phyloP scores from a whole-genome alignment of 2,113 vertebrate genomes.

The Microcebus ravelobensis region DNA sequence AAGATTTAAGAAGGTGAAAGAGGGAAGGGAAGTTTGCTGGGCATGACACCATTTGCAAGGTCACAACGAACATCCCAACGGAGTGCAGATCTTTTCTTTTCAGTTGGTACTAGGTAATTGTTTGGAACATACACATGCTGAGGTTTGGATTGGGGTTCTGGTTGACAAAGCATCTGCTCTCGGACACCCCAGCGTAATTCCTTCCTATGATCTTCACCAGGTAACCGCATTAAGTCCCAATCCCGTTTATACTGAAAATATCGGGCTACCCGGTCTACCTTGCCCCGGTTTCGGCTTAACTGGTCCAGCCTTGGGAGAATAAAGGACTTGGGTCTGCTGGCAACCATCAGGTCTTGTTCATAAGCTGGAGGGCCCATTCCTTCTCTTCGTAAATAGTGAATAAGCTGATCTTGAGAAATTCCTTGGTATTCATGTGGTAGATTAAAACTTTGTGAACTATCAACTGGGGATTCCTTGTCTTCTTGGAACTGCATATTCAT shows the following conservation, averaged over 20 bases:
- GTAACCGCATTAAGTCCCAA: constrained; percentile 82
- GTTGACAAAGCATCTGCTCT: constrained; percentile 76
- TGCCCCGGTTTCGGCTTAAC: constrained; percentile 66
- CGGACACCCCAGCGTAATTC: constrained; percentile 81
- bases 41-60: constrained; percentile 88
- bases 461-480: constrained; percentile 46
- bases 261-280: constrained; percentile 81
- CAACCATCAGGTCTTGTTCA: constrained; percentile 1
- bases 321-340: constrained; percentile 76
- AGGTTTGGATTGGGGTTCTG: constrained; percentile 72
- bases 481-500: constrained; percentile 45
- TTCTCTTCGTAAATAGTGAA: not conserved
- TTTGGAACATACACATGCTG: constrained; percentile 86
- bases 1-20: constrained; percentile 68
- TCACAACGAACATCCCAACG: constrained; percentile 91
- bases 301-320: constrained; percentile 80
- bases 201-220: constrained; percentile 77
- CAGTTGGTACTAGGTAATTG: constrained; percentile 90
- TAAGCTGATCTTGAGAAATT: constrained; percentile 21
- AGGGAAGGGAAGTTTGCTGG: constrained; percentile 77
- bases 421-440: constrained; percentile 10
- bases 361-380: not conserved
- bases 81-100: constrained; percentile 91
- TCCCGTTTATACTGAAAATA: constrained; percentile 82
- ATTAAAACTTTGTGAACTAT: constrained; percentile 49